phyloP scores from a whole-genome alignment of 2,888 invertebrate species.

The Drosophila falleni region DNA sequence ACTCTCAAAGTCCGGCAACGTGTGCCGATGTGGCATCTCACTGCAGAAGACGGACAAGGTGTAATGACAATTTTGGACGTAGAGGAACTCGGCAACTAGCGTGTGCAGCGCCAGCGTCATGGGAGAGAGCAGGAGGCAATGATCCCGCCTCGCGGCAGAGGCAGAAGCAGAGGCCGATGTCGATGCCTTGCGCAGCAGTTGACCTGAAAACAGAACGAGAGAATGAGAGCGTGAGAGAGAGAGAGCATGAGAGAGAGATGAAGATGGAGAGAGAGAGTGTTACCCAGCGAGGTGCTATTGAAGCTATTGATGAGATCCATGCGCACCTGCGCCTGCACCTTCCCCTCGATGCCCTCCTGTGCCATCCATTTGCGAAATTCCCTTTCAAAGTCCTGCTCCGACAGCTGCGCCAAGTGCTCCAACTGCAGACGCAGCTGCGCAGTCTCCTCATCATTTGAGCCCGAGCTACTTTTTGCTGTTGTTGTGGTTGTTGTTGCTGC shows the following conservation, averaged over 20 bases:
- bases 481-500: background rate
- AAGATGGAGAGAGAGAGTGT: too few species aligned
- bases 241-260: too few species aligned
- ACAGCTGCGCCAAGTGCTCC: slow-evolving; percentile 78
- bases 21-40: slow-evolving; percentile 83
- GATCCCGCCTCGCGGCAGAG: slow-evolving; percentile 2
- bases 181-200: slow-evolving; percentile 44
- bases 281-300: slow-evolving; percentile 82
- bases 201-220: slow-evolving; percentile 29
- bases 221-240: too few species aligned
- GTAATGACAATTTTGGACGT: slow-evolving; percentile 84
- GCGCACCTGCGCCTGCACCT: slow-evolving; percentile 82
- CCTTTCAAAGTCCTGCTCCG: slow-evolving; percentile 82
- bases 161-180: slow-evolving; percentile 14
- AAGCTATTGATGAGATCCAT: slow-evolving; percentile 83
- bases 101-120: slow-evolving; percentile 81
- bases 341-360: slow-evolving; percentile 82
- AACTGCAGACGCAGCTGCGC: slow-evolving; percentile 64
- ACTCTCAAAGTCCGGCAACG: slow-evolving; percentile 82
- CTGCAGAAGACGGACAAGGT: slow-evolving; percentile 84
- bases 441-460: slow-evolving; percentile 17
- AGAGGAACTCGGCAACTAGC: slow-evolving; percentile 85
- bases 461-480: background rate
- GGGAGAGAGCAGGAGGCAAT: slow-evolving; percentile 71
- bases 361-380: slow-evolving; percentile 84